Evolutionary conservation across 2,797 vertebrate genomes (phyloP).

Genomic region (Phrynocephalus guinanensis): DNA sequence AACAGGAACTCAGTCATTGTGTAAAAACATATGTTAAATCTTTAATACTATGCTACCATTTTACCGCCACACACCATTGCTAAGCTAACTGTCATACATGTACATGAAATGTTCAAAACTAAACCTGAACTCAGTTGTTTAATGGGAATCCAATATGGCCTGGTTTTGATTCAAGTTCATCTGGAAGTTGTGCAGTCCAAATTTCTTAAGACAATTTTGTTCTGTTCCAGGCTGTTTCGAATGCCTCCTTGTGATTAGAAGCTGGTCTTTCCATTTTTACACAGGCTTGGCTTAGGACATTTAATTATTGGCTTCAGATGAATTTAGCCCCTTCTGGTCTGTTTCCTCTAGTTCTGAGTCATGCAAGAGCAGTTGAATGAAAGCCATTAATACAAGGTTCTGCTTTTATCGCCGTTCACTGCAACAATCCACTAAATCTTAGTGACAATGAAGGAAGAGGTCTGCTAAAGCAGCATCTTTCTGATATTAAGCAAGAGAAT

Average conservation of each 20-base stretch:
- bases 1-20: no score
- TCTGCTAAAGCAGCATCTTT: not conserved
- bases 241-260: not conserved
- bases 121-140: not conserved
- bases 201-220: not conserved
- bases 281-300: not conserved
- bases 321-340: not conserved
- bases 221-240: not conserved
- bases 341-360: not conserved
- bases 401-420: not conserved
- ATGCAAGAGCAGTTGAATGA: not conserved
- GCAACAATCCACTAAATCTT: not conserved
- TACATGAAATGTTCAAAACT: not conserved
- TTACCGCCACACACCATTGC: no score
- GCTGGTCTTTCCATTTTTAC: conserved; percentile 4
- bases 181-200: not conserved
- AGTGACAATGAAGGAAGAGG: not conserved
- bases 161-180: not conserved
- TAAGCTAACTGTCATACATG: no score
- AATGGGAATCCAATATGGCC: not conserved
- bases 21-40: no score
- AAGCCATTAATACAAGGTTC: not conserved
- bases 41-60: no score
- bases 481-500: not conserved
- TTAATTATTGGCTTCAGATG: not conserved